Base-by-base conservation (phyloP, 2,888 invertebrate genomes). In the Gibbula magus region DNA sequence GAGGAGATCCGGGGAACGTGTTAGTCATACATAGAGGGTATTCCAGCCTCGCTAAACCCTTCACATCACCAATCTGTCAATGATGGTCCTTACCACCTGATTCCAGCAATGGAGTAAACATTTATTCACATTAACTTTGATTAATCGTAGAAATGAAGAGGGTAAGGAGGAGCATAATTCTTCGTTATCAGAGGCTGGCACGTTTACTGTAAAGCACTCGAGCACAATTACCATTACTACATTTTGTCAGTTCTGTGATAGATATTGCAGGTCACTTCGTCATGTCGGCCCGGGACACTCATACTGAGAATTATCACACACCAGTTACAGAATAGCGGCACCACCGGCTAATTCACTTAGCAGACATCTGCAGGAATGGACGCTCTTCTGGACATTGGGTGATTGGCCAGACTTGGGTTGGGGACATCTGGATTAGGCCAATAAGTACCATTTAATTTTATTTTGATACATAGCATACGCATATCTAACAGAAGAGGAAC, bases 71-170 rank as follows among this genome's bases (percentile, higher is more conserved):
- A 35, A 20, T 39, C 70, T 39, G 70, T 70, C 70, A 70, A 39
- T 70, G 35, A 39, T 39, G 70, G 20, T 20, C 70, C 32, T 70
- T 70, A 35, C 70, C 70, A 70, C 35, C 70, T 39, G 35, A 70
- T 35, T 70, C 35, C 18, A 70, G 32, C 70, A n/a, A 70, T 70
- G 32, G 70, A 39, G 70, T 70, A 70, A 70, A 70, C 70, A 70
- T 70, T 70, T 70, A 70, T 70, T 39, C 39, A 35, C 39, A 70
- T 70, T 70, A 70, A 70, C 70, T 70, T 32, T 70, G 39, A 70
- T 70, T 70, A 70, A 70, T 70, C 35, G 29, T 70, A 32, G 70
- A 70, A 35, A 35, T 39, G 70, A 70, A 70, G 20, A 35, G 70
- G 20, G 20, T 70, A 70, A 70, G 45, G 20, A 70, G 70, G 39